These are phyloP conservation scores for Patella pellucida DNA, from an alignment of 2,888 invertebrate genomes.

Conservation along the genomic window DNA sequence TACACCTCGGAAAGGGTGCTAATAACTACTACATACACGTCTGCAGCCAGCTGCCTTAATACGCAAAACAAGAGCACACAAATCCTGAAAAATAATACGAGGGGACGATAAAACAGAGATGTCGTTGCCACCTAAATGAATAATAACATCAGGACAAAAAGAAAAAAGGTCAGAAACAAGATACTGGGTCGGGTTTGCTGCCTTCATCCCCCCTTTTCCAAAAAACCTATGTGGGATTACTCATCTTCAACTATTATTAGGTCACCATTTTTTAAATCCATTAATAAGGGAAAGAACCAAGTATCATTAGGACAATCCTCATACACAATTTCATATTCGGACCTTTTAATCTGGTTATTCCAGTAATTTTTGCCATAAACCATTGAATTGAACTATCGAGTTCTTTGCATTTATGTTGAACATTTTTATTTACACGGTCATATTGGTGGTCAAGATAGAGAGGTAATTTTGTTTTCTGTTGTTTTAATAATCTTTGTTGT, in stretches of 20 bases:
- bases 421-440: not conserved
- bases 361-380: not conserved
- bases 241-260: not conserved
- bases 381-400: not conserved
- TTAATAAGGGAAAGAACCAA: not conserved
- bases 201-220: too few species aligned
- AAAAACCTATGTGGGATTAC: not conserved
- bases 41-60: too few species aligned
- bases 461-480: not conserved
- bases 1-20: too few species aligned
- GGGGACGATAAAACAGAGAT: too few species aligned
- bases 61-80: too few species aligned
- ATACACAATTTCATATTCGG: not conserved
- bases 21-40: too few species aligned
- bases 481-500: not conserved
- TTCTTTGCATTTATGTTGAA: not conserved
- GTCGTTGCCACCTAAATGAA: too few species aligned
- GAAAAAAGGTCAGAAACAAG: too few species aligned
- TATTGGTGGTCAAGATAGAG: not conserved
- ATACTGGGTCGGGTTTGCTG: too few species aligned
- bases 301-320: not conserved
- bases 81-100: too few species aligned
- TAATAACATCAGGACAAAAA: too few species aligned
- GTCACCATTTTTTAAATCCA: not conserved
- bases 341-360: not conserved